phyloP scores from a whole-genome alignment of 2,888 invertebrate genomes.

The Erebia epiphron region DNA sequence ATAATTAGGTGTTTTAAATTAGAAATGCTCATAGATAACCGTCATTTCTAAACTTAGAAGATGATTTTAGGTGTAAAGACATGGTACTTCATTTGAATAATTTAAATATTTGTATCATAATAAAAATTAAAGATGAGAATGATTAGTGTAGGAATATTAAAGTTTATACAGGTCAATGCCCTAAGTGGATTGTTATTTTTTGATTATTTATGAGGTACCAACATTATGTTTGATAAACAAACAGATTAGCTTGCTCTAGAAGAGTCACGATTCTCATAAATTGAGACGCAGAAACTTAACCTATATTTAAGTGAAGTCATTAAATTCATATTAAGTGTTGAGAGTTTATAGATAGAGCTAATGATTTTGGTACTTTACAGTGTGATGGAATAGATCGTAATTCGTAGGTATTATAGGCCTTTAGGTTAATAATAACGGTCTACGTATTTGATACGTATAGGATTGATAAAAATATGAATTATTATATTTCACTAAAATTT shows the following conservation, averaged over 20 bases:
- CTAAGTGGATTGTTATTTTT: not conserved
- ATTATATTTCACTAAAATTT: too few species aligned
- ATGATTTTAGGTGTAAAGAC: not conserved
- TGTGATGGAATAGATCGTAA: not conserved
- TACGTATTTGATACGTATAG: too few species aligned
- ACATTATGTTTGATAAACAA: not conserved
- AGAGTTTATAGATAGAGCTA: not conserved
- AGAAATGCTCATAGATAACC: not conserved
- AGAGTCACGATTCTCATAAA: not conserved
- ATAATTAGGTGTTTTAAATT: not conserved
- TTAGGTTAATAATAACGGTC: too few species aligned
- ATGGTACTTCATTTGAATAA: too few species aligned
- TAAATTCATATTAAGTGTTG: not conserved
- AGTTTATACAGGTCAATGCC: not conserved
- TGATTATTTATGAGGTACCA: not conserved
- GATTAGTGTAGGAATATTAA: too few species aligned
- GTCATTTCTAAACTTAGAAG: not conserved
- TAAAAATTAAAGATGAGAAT: not conserved
- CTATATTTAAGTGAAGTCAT: constrained; percentile 1
- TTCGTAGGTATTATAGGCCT: too few species aligned
- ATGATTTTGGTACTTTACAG: constrained; percentile 3
- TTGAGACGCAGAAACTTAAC: constrained; percentile 13
- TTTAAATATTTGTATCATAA: not conserved
- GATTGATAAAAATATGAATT: too few species aligned
- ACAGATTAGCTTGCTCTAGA: constrained; percentile 8